A percentile compares a stretch with the other conserved stretches of the same genome.
Evolutionary conservation across 2,888 invertebrate genomes (phyloP).

Genomic region (Apamea epomidion): DNA sequence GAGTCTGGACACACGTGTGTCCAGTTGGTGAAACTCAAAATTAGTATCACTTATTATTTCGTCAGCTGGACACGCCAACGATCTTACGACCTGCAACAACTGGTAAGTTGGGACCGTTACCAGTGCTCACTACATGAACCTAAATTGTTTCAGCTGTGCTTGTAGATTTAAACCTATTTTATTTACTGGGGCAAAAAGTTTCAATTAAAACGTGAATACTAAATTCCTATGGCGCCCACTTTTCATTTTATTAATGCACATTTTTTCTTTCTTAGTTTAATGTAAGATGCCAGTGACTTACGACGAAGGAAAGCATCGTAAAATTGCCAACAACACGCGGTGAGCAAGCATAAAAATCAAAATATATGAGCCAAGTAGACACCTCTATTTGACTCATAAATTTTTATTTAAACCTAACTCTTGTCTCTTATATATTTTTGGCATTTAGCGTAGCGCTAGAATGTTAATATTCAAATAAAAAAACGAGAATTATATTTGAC

Average conservation of each 20-base stretch:
- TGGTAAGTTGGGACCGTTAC: neutral
- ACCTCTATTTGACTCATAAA: neutral
- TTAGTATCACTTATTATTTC: too few relatives aligned
- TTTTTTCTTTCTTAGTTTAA: neutral
- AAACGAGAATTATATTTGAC: neutral
- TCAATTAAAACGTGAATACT: too few relatives aligned
- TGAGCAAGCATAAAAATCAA: neutral
- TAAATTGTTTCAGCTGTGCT: neutral
- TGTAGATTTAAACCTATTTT: neutral
- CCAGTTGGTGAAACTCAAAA: too few relatives aligned
- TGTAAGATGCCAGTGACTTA: neutral
- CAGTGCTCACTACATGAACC: neutral
- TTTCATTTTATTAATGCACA: neutral
- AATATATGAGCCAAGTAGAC: neutral
- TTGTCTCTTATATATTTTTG: neutral
- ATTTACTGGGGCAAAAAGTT: too few relatives aligned
- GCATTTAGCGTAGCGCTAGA: neutral
- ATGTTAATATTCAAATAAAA: neutral
- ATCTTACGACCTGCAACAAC: neutral
- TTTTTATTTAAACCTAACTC: neutral
- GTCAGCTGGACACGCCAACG: too few relatives aligned
- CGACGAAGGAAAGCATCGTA: neutral
- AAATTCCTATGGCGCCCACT: too few relatives aligned
- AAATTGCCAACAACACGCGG: neutral
- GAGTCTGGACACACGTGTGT: too few relatives aligned